Percentiles rank a stretch among this genome's conserved stretches.
Evolutionary conservation across 2,888 invertebrate genomes (phyloP).

Genomic region (Epiblema foenella): DNA sequence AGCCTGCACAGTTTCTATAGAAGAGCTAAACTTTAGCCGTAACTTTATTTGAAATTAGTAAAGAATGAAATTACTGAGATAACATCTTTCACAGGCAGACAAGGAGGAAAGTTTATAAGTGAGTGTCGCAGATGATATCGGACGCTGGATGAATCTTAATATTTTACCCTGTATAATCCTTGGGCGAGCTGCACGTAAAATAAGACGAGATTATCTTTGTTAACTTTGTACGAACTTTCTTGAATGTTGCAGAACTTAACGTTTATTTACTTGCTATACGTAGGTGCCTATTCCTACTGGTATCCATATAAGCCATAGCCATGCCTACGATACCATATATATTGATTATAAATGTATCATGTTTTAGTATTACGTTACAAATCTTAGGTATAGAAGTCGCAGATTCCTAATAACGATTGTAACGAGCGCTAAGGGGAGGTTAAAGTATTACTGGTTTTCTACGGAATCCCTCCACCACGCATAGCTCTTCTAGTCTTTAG

Average conservation of each 20-base stretch:
- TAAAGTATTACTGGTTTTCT: too few relatives aligned
- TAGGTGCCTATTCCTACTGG: too few relatives aligned
- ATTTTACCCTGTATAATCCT: constrained; percentile 26
- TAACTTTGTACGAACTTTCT: constrained; percentile 11
- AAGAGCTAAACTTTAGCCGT: constrained; percentile 20
- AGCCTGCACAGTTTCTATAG: constrained; percentile 18
- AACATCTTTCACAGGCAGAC: constrained; percentile 33
- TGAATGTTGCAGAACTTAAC: not conserved
- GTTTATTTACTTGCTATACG: too few relatives aligned
- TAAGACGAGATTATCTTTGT: constrained; percentile 24
- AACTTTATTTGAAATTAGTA: constrained; percentile 29
- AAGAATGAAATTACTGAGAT: constrained; percentile 40
- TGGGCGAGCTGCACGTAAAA: constrained; percentile 5
- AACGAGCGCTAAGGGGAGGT: too few relatives aligned
- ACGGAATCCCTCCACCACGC: too few relatives aligned
- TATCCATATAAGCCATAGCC: too few relatives aligned
- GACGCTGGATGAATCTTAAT: constrained; percentile 40
- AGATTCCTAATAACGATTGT: too few relatives aligned
- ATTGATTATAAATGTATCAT: too few relatives aligned
- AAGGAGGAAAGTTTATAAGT: constrained; percentile 35
- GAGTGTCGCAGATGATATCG: constrained; percentile 41
- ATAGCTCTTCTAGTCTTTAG: too few relatives aligned
- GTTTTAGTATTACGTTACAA: too few relatives aligned
- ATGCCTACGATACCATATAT: too few relatives aligned
- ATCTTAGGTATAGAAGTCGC: too few relatives aligned